Percentiles rank a stretch among this genome's conserved stretches.
These are phyloP conservation scores for Monodelphis domestica DNA, from an alignment of 2,797 vertebrate species.

Conservation along the genomic window DNA sequence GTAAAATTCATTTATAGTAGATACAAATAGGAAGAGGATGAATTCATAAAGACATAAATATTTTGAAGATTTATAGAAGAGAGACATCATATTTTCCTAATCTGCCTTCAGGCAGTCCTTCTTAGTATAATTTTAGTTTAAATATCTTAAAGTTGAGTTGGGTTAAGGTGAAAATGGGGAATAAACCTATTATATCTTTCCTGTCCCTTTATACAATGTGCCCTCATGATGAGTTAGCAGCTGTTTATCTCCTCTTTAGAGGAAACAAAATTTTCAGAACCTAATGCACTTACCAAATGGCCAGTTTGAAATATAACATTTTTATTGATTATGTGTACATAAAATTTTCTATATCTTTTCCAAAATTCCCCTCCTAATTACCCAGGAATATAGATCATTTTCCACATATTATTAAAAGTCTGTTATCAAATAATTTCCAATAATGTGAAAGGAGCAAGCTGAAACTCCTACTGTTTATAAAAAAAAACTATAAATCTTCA, in stretches of 20 bases:
- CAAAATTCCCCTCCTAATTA: slow-evolving; percentile 63
- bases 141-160: background rate
- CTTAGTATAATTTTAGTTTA: background rate
- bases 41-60: background rate
- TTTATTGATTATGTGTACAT: slow-evolving; percentile 50
- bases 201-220: background rate
- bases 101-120: background rate
- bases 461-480: background rate
- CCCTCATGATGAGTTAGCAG: background rate
- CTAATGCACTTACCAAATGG: slow-evolving; percentile 37
- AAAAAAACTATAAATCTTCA: background rate
- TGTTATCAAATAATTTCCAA: slow-evolving; percentile 58
- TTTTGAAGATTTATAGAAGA: background rate
- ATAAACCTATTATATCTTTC: background rate
- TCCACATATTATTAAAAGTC: slow-evolving; percentile 17
- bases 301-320: slow-evolving; percentile 45
- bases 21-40: background rate
- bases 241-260: background rate
- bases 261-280: slow-evolving; percentile 42
- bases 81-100: background rate
- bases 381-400: slow-evolving; percentile 42
- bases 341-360: slow-evolving; percentile 29
- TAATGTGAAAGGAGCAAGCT: slow-evolving; percentile 48
- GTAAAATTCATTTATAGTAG: background rate
- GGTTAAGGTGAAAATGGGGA: background rate